Conservation (phyloP, 2,113 vertebrate genomes). For the Montifringilla adamsi region DNA sequence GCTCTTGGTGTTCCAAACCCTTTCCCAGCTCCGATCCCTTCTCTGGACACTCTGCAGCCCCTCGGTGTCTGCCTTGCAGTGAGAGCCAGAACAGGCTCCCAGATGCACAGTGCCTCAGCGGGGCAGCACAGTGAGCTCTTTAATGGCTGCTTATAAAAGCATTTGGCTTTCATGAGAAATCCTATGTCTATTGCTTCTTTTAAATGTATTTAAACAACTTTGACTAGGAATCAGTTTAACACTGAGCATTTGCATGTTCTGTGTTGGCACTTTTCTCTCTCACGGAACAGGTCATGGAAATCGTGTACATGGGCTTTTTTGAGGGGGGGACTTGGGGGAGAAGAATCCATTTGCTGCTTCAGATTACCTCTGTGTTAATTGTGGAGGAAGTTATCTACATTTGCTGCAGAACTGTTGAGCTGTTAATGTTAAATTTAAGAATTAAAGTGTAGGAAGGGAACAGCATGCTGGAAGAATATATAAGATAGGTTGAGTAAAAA, state of each 20-base stretch:
- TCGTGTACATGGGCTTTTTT: not conserved
- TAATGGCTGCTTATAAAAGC: not conserved
- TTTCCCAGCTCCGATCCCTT: not conserved
- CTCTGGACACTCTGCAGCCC: not conserved
- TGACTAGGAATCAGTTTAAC: not conserved
- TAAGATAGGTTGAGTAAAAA: not conserved
- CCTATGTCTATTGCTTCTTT: not conserved
- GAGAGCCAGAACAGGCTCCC: not conserved
- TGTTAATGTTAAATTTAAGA: not conserved
- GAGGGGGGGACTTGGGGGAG: rapidly evolving
- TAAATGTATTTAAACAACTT: not conserved
- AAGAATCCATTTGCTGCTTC: not conserved
- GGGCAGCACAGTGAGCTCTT: not conserved
- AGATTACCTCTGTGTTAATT: not conserved
- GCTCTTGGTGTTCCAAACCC: rapidly evolving
- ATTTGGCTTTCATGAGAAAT: not conserved
- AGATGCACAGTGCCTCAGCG: not conserved
- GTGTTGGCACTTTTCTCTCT: not conserved
- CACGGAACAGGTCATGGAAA: not conserved
- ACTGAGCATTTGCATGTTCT: not conserved
- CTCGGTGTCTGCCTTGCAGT: not conserved
- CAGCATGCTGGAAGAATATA: not conserved
- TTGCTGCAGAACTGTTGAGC: not conserved
- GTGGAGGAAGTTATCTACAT: not conserved
- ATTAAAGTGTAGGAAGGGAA: not conserved